Percentiles rank a stretch among this genome's conserved stretches.
Evolutionary conservation across 2,113 vertebrate species (phyloP).

Genomic region (Sciurus niger): DNA sequence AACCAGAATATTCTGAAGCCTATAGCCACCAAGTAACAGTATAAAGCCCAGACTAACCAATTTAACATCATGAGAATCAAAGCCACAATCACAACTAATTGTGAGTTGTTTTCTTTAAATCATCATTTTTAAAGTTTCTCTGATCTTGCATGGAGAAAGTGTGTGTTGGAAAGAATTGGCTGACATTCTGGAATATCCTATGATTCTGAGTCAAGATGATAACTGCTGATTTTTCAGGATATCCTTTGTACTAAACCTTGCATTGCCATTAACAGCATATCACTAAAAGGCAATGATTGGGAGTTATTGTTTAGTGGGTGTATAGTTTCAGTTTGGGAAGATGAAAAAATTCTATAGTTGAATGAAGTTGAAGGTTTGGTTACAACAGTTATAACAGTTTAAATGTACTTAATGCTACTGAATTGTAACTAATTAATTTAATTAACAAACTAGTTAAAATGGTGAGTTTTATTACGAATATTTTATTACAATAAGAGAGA

Average conservation of each 20-base stretch:
- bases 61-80: not conserved
- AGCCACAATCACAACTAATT: conserved; percentile 21
- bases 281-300: not conserved
- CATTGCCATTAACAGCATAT: not conserved
- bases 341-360: conserved; percentile 16
- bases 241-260: not conserved
- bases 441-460: not conserved
- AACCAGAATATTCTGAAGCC: conserved; percentile 47
- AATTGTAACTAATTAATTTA: not conserved
- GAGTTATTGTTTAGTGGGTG: conserved; percentile 1
- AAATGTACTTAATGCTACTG: not conserved
- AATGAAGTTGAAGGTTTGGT: not conserved
- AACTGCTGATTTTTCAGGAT: conserved; percentile 28
- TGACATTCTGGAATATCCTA: not conserved
- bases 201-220: not conserved
- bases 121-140: not conserved
- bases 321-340: conserved; percentile 28
- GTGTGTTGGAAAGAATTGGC: not conserved
- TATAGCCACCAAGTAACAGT: not conserved
- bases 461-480: not conserved
- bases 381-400: not conserved
- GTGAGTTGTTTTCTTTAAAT: conserved; percentile 56
- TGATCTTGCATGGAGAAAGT: conserved; percentile 9
- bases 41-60: not conserved
- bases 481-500: conserved; percentile 9